Conservation (phyloP, 2,797 vertebrate genomes). For the Smutsia gigantea region DNA sequence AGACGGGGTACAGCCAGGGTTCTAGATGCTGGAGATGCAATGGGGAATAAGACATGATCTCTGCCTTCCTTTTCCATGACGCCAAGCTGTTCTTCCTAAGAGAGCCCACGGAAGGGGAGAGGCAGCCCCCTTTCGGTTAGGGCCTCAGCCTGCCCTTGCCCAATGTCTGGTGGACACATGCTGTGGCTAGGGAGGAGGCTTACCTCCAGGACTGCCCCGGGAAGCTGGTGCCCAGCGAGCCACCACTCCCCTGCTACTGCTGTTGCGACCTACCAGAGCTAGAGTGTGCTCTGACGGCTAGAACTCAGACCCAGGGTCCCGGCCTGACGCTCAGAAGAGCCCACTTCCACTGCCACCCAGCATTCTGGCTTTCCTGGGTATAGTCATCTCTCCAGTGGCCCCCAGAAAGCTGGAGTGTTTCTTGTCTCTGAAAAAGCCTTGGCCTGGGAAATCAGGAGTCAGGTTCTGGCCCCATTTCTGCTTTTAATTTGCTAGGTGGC, state of each 20-base stretch:
- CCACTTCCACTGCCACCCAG: background rate
- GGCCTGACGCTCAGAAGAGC: background rate
- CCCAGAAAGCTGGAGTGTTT: background rate
- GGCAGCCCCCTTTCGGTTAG: background rate
- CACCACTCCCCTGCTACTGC: rapidly evolving
- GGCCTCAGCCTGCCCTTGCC: background rate
- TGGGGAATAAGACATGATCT: background rate
- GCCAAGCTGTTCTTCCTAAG: background rate
- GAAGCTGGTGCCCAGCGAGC: background rate
- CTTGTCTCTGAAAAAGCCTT: slow-evolving; percentile 9
- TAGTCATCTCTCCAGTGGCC: background rate
- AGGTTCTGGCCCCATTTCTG: background rate
- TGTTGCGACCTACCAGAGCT: background rate
- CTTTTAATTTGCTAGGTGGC: background rate
- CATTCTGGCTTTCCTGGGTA: background rate
- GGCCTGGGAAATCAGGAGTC: background rate
- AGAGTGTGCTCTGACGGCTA: background rate
- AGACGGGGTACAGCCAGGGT: no score
- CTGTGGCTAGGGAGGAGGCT: background rate
- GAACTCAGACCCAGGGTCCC: background rate
- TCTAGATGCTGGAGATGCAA: background rate
- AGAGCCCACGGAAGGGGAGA: background rate
- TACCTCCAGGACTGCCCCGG: background rate
- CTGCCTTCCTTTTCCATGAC: background rate
- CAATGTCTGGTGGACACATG: background rate